Evolutionary conservation across 1,140 invertebrate genomes (phyloP).

Genomic region (Penaeus chinensis): DNA sequence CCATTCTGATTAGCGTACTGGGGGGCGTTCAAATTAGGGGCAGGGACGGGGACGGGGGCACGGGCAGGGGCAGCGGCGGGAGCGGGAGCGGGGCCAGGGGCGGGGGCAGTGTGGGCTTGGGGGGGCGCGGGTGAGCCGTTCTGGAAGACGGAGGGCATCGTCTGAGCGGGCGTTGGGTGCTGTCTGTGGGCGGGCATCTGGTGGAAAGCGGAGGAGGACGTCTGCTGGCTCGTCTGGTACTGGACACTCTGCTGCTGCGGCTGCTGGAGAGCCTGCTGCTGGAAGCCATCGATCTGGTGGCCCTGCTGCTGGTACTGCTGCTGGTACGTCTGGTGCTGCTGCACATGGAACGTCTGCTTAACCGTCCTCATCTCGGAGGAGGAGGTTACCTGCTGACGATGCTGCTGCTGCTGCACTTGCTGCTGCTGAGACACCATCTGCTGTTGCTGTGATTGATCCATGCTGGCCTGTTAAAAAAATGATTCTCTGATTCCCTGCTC

Average conservation of each 20-base stretch:
- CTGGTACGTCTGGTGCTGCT: background rate
- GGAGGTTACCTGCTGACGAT: too few species aligned
- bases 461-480: conserved; percentile 14
- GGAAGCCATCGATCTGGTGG: background rate
- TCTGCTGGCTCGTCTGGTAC: conserved; percentile 5
- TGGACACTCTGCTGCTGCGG: background rate
- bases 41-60: background rate
- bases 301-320: background rate
- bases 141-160: background rate
- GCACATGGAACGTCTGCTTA: conserved; percentile 5
- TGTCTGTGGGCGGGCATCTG: background rate
- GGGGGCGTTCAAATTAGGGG: background rate
- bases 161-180: background rate
- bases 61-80: background rate
- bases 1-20: background rate
- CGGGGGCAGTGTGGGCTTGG: background rate
- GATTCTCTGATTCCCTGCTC: background rate
- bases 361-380: too few species aligned
- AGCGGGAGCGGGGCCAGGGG: background rate
- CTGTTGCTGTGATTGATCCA: background rate
- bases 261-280: background rate
- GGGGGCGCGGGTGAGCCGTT: background rate
- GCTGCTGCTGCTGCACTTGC: background rate
- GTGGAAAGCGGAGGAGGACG: background rate
- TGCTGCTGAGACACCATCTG: background rate